These are phyloP conservation scores for Fratercula arctica DNA, from an alignment of 2,797 vertebrate genomes.

Conservation along the genomic window DNA sequence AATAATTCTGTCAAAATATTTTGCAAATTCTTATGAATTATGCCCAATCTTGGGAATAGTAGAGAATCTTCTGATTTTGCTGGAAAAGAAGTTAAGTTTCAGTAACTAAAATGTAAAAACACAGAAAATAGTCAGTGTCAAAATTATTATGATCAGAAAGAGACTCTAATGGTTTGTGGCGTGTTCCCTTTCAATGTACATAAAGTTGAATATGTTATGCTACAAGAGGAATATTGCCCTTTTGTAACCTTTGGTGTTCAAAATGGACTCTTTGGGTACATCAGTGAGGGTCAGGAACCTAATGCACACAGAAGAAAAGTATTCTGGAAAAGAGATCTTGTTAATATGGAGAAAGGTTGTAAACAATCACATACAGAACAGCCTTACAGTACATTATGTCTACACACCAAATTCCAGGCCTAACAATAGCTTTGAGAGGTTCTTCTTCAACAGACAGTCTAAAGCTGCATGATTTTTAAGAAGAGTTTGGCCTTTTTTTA, in stretches of 20 bases:
- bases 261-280: not conserved
- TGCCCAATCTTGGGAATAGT: not conserved
- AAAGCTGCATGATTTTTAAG: not conserved
- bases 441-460: not conserved
- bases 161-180: not conserved
- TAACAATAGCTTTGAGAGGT: not conserved
- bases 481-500: not conserved
- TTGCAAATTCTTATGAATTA: not conserved
- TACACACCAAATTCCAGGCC: not conserved
- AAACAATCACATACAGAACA: not conserved
- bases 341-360: not conserved
- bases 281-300: not conserved
- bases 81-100: not conserved
- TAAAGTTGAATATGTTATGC: not conserved
- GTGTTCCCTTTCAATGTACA: not conserved
- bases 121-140: not conserved
- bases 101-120: not conserved
- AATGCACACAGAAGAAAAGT: not conserved
- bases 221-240: not conserved
- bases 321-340: not conserved
- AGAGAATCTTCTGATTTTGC: not conserved
- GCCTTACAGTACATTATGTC: not conserved
- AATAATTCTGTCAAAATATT: not conserved
- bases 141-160: not conserved
- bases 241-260: not conserved